These are phyloP conservation scores for Megalops atlanticus DNA, from an alignment of 2,113 vertebrate species.

Conservation along the genomic window DNA sequence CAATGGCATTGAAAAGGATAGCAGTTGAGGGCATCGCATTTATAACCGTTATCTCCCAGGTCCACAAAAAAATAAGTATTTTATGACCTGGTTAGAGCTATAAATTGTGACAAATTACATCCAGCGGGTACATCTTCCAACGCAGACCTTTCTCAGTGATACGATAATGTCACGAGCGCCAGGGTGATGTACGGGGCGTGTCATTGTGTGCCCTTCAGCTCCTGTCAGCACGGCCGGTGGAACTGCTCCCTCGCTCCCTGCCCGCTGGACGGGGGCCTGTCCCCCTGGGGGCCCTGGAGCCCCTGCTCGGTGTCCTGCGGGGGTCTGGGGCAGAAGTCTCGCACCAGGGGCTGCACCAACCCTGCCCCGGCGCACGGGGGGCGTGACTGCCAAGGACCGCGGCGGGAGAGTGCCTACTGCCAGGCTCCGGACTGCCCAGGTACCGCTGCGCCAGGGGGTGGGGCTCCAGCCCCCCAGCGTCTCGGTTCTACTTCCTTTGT, in stretches of 20 bases:
- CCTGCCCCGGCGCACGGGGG: conserved; percentile 66
- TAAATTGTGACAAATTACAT: background rate
- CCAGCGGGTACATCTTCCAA: background rate
- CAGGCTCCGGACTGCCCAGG: conserved; percentile 77
- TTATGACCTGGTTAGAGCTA: background rate
- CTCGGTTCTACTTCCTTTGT: background rate
- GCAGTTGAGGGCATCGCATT: background rate
- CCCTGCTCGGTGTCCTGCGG: conserved; percentile 81
- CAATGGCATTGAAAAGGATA: background rate
- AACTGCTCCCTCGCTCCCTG: conserved; percentile 73
- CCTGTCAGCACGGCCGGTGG: conserved; percentile 74
- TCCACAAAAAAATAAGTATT: background rate
- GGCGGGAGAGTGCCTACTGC: conserved; percentile 74
- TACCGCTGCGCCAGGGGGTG: conserved; percentile 39
- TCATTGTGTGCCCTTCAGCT: conserved; percentile 51
- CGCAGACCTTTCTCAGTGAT: background rate
- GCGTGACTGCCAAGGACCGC: conserved; percentile 68
- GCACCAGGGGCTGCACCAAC: conserved; percentile 66
- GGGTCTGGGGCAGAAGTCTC: conserved; percentile 75
- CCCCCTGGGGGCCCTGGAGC: conserved; percentile 77
- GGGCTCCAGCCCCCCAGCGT: background rate
- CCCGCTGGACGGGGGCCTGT: conserved; percentile 59
- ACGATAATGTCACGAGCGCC: background rate
- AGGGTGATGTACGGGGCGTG: background rate
- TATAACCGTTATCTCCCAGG: background rate